A percentile compares a stretch with the other conserved stretches of the same genome.
Evolutionary conservation across 2,888 invertebrate genomes (phyloP).

Genomic region (Hydrotaea diabolus): DNA sequence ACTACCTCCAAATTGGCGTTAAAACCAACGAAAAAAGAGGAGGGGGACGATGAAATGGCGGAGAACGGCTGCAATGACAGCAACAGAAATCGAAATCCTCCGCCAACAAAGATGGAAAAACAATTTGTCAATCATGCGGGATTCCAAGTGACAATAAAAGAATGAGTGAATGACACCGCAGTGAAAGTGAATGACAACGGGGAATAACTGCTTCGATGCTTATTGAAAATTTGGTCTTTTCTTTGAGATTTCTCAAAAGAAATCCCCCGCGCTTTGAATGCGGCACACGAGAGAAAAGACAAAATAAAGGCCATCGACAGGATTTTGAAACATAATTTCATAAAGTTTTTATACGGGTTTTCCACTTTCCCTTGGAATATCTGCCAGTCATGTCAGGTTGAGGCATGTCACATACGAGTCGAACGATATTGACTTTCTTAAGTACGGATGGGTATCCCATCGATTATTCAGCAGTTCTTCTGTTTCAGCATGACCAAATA

Average conservation of each 20-base stretch:
- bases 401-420: constrained; percentile 34
- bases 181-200: constrained; percentile 44
- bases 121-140: constrained; percentile 65
- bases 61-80: constrained; percentile 50
- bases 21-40: constrained; percentile 25
- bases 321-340: constrained; percentile 41
- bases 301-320: not conserved
- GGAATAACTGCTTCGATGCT: constrained; percentile 46
- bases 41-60: not conserved
- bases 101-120: constrained; percentile 41
- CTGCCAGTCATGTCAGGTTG: constrained; percentile 57
- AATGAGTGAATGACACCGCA: constrained; percentile 54
- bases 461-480: constrained; percentile 53
- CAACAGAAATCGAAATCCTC: constrained; percentile 39
- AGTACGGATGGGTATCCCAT: constrained; percentile 36
- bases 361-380: constrained; percentile 12
- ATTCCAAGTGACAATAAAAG: constrained; percentile 63
- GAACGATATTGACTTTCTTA: constrained; percentile 55
- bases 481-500: constrained; percentile 1
- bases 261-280: constrained; percentile 15
- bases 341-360: constrained; percentile 40
- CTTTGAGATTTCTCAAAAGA: constrained; percentile 34
- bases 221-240: constrained; percentile 45
- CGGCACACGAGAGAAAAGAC: not conserved
- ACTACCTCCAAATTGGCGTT: constrained; percentile 15